phyloP scores from a whole-genome alignment of 2,797 vertebrate species.

The Gadopsis marmoratus region DNA sequence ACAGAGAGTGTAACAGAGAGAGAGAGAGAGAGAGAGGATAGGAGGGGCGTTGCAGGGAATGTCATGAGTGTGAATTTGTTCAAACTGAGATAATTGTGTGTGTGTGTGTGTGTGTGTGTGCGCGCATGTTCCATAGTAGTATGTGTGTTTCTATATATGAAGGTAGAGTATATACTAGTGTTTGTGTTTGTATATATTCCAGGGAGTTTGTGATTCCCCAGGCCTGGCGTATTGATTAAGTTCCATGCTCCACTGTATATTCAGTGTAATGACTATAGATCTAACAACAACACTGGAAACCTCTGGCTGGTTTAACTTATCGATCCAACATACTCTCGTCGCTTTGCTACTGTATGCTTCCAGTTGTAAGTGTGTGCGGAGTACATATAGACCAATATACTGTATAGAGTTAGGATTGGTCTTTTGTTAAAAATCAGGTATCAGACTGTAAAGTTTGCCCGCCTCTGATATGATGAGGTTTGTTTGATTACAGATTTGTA shows the following conservation, averaged over 20 bases:
- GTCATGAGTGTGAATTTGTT: constrained; percentile 11
- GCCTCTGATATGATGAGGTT: background rate
- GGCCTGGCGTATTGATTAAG: constrained; percentile 55
- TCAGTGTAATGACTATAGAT: constrained; percentile 67
- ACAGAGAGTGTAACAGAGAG: background rate
- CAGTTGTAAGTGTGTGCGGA: constrained; percentile 7
- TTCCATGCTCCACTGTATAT: constrained; percentile 44
- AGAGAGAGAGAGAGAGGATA: background rate
- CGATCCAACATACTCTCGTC: constrained; percentile 49
- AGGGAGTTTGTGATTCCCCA: constrained; percentile 23
- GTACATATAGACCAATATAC: background rate
- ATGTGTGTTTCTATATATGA: background rate
- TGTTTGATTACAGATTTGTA: background rate
- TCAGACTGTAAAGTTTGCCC: background rate
- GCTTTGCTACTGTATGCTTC: constrained; percentile 14
- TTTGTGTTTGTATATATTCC: background rate
- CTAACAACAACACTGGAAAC: constrained; percentile 57
- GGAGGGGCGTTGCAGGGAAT: background rate
- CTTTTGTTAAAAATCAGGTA: constrained; percentile 2
- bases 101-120: background rate
- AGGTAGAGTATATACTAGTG: background rate
- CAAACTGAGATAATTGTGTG: constrained; percentile 3
- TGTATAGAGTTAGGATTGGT: background rate
- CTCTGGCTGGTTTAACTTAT: constrained; percentile 50
- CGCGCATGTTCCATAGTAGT: too few relatives aligned